phyloP scores from a whole-genome alignment of 2,888 invertebrate genomes.

The Agonopterix subpropinquella region DNA sequence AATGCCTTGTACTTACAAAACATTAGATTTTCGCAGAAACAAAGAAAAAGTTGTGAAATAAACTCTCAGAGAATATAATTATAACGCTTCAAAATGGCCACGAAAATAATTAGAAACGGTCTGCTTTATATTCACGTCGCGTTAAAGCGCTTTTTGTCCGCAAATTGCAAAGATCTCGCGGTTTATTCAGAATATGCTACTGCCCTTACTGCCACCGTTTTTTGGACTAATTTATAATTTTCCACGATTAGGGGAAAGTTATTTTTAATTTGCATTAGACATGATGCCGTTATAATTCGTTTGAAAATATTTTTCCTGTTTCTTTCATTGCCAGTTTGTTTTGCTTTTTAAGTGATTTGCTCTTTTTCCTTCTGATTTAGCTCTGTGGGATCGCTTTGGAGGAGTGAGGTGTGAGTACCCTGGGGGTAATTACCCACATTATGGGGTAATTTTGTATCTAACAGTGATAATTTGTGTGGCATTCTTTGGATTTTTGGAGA shows the following conservation, averaged over 20 bases:
- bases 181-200: constrained; percentile 35
- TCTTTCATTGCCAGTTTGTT: background rate
- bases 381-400: background rate
- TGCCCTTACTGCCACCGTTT: constrained; percentile 20
- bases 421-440: too few relatives aligned
- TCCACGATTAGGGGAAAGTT: constrained; percentile 29
- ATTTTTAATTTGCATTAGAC: constrained; percentile 24
- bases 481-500: too few relatives aligned
- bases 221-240: constrained; percentile 37
- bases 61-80: constrained; percentile 2
- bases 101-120: constrained; percentile 44
- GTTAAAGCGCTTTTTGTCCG: constrained; percentile 41
- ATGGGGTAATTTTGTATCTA: too few relatives aligned
- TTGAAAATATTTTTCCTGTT: background rate
- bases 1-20: too few relatives aligned
- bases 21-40: too few relatives aligned
- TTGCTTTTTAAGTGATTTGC: background rate
- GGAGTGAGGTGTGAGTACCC: too few relatives aligned
- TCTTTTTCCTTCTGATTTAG: background rate
- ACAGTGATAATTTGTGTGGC: too few relatives aligned
- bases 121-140: constrained; percentile 46
- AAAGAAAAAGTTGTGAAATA: background rate
- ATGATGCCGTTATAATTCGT: constrained; percentile 16
- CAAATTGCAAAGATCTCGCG: constrained; percentile 45
- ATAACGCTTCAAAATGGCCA: constrained; percentile 20